Percentiles rank a stretch among this genome's conserved stretches.
Conservation (phyloP, 2,888 invertebrate genomes). For the Dasysyrphus tricinctus region DNA sequence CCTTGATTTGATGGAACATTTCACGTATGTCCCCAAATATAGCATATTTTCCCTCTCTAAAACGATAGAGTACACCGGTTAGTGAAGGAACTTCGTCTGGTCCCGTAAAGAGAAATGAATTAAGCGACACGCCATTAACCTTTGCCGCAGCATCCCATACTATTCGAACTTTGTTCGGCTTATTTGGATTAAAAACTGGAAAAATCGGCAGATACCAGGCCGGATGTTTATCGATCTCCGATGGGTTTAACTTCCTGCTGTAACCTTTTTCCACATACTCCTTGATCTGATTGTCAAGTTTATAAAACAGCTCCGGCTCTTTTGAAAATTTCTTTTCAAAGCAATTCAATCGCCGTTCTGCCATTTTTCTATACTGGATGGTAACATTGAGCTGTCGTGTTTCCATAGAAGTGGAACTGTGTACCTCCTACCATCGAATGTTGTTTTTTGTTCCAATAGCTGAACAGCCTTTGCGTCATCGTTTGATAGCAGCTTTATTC, state of each 20-base stretch:
- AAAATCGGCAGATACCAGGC: too few species aligned
- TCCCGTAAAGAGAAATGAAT: too few species aligned
- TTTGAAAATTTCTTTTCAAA: not conserved
- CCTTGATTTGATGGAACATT: not conserved
- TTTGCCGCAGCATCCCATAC: too few species aligned
- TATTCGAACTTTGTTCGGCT: too few species aligned
- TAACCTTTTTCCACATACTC: not conserved
- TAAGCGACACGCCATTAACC: too few species aligned
- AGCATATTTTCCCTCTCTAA: too few species aligned
- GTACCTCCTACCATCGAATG: not conserved
- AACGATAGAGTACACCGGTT: too few species aligned
- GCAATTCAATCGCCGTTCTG: not conserved
- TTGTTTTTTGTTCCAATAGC: not conserved
- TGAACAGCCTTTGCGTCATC: not conserved
- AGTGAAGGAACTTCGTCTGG: too few species aligned
- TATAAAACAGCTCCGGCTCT: not conserved
- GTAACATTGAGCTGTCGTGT: not conserved
- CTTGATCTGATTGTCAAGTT: not conserved
- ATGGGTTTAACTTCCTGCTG: not conserved
- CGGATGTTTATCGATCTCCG: not conserved
- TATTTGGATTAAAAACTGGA: too few species aligned
- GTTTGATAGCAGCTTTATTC: too few species aligned
- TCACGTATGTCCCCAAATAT: too few species aligned
- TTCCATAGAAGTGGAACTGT: slow-evolving; percentile 2
- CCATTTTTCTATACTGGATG: not conserved